Evolutionary conservation across 23 tunicate genomes (phyloP), one percentile per base, ranked within the genome.

Genomic region (Clavelina lepadiformis): DNA sequence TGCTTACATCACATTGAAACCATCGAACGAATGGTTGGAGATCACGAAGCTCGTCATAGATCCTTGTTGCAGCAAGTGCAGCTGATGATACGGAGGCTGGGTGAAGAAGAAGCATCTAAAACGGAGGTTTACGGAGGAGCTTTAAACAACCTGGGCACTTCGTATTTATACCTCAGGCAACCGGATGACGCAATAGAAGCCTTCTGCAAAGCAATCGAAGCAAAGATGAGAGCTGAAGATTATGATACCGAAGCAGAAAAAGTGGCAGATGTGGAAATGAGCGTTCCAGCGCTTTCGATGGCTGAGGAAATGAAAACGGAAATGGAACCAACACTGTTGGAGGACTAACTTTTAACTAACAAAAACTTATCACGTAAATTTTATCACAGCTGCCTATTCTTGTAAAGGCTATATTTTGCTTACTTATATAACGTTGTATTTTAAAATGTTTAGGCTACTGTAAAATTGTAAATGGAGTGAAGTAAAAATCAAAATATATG

Each of bases 1-100:
- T 73, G 79, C 51, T 49, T 73, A 15, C 69, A 61, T 73, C 68
- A 57, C 59, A 73, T 73, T 20, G 79, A 61, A 28, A 44, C 50
- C 38, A 60, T 30, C 30, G 61, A 73, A 30, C 36, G 31, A 3
- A 19, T 32, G 1, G 28, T 31, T 28, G 79, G 41, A 19, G 69
- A 73, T 2, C 31, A 22, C 35, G 2, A 25, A 11, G 46, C 33
- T 21, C 69, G 69, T 32, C 60, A 60, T 46, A 21, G 30, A 11
- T 60, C 68, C 20, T 34, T 60, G 5, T 28, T 37, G 25, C 60
- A 73, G 47, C 53, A 37, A 32, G 24, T 73, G 0, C 45, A 35
- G 5, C 58, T 73, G 0, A 35, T 73, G 44, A 46, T 60, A 5
- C 24, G 28, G 15, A 33, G 37, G 29, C 61, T 58, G 28, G 69